phyloP scores from a whole-genome alignment of 2,888 invertebrate species.

The Tipula helvola region DNA sequence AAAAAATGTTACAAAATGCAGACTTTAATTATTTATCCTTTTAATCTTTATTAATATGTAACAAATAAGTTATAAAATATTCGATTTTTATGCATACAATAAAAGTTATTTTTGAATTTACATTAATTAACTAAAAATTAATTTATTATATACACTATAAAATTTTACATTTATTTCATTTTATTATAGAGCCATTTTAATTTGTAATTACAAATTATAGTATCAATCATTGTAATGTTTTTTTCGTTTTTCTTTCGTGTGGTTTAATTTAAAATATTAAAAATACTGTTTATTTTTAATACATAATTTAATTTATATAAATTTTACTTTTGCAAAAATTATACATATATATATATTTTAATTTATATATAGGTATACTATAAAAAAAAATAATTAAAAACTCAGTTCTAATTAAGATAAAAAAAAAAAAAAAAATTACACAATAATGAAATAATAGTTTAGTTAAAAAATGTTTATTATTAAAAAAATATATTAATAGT shows the following conservation, averaged over 20 bases:
- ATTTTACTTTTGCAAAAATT: neutral
- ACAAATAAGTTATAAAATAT: neutral
- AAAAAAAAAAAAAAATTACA: neutral
- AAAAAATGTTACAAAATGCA: neutral
- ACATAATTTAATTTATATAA: neutral
- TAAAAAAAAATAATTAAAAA: neutral
- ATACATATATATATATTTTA: neutral
- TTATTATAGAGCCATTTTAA: neutral
- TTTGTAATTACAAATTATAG: neutral
- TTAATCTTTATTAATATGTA: neutral
- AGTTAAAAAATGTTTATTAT: neutral
- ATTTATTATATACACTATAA: neutral
- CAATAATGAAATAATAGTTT: neutral
- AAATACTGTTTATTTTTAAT: neutral
- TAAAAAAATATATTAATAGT: neutral
- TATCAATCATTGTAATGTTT: neutral
- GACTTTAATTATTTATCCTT: neutral
- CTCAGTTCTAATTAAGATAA: neutral
- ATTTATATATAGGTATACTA: neutral
- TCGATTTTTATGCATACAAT: neutral
- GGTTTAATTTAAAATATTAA: neutral
- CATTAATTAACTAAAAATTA: neutral
- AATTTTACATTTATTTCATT: neutral
- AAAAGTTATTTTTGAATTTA: neutral
- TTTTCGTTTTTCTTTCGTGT: neutral